These are phyloP conservation scores for Erethizon dorsatum DNA, from an alignment of 2,797 vertebrate genomes.

Conservation along the genomic window DNA sequence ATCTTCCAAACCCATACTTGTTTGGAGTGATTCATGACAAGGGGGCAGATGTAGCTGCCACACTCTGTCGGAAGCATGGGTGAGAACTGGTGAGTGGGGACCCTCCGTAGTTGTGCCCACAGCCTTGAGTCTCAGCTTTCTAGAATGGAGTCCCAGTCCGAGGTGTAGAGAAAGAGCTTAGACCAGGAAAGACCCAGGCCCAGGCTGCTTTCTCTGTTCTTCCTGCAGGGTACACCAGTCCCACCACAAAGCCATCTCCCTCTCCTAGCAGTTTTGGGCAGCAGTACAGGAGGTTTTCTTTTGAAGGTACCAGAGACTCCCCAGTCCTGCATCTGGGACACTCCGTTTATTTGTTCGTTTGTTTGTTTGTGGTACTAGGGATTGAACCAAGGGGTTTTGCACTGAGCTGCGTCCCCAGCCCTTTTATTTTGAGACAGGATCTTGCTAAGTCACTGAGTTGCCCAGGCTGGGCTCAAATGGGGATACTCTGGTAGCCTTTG, in stretches of 20 bases:
- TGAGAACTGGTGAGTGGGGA: neutral
- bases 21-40: neutral
- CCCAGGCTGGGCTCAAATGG: neutral
- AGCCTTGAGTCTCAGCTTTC: neutral
- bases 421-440: neutral
- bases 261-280: constrained; percentile 82
- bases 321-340: neutral
- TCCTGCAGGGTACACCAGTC: constrained; percentile 84
- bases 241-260: constrained; percentile 87
- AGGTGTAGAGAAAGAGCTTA: neutral
- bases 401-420: neutral
- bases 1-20: neutral
- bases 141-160: neutral
- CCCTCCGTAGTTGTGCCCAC: neutral
- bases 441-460: neutral
- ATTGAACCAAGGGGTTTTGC: neutral
- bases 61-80: neutral
- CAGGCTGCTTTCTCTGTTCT: neutral
- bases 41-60: neutral
- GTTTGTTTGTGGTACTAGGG: neutral
- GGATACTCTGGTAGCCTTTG: neutral
- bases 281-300: constrained; percentile 91
- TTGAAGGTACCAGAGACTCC: constrained; percentile 88
- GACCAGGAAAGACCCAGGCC: neutral
- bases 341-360: neutral